Evolutionary conservation across 92 coral and sea anemone species (phyloP), one percentile per base, ranked within the genome.

Genomic region (Phymanthus crucifer): DNA sequence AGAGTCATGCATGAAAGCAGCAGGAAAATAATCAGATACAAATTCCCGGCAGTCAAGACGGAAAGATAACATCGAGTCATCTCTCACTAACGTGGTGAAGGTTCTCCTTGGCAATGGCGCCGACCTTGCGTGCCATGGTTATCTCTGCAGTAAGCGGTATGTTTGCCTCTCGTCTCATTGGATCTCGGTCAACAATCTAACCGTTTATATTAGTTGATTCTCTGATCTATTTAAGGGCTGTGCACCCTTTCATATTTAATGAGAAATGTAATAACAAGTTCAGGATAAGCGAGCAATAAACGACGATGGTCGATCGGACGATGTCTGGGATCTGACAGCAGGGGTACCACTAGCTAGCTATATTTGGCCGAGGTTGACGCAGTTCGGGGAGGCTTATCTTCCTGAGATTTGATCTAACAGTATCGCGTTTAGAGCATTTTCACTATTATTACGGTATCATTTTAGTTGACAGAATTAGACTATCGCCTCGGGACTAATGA

Each of bases 1-100:
- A 50, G 26, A 50, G 64, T 38, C 16, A 1, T 38, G 10, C 3
- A 24, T 8, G 26, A 40, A n/a, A 33, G 48, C 12, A 8, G 18
- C 27, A 47, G 32, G 31, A 32, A 29, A 23, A 14, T 10, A 4
- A 46, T 14, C 40, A 36, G 37, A 56, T 56, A 56, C 70, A 56
- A 52, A 56, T 52, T 33, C 78, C 32, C 19, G 2, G 54, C 18
- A 66, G 54, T 24, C 12, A 74, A 74, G 70, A 8, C 43, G 0
- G 70, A 43, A 46, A 27, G 79, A 75, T 52, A 56, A 34, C 66
- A 75, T 75, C 79, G 19, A 56, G 46, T 56, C 32, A 34, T 75
- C 79, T 75, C 70, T 75, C 47, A 56, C 70, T 75, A n/a, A 52
- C 19, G 35, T 75, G 32, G n/a, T 34, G 1, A 75, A 43, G 31